phyloP scores from a whole-genome alignment of 1,140 invertebrate genomes.

The Drosophila parabipectinata region DNA sequence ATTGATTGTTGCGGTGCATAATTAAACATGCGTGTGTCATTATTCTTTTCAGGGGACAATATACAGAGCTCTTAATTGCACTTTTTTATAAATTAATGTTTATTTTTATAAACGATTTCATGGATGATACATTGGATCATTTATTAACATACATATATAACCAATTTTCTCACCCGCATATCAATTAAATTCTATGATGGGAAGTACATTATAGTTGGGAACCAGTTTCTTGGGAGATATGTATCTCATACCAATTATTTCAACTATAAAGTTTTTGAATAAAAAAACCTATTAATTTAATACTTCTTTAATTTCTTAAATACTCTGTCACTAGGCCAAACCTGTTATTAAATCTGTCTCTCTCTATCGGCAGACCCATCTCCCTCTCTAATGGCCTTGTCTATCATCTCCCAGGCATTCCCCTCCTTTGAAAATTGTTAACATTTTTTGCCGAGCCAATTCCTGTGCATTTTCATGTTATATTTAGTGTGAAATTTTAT shows the following conservation, averaged over 20 bases:
- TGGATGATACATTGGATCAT: background rate
- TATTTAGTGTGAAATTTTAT: constrained; percentile 46
- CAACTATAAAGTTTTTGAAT: too few relatives aligned
- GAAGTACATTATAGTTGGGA: background rate
- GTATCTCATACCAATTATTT: too few relatives aligned
- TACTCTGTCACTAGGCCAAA: constrained; percentile 31
- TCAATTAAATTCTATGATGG: constrained; percentile 2
- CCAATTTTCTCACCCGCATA: constrained; percentile 23
- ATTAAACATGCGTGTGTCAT: constrained; percentile 32
- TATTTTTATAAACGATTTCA: constrained; percentile 8
- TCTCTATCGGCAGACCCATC: constrained; percentile 33
- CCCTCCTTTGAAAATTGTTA: constrained; percentile 7
- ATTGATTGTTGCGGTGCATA: constrained; percentile 43
- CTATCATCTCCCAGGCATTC: background rate
- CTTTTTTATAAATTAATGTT: background rate
- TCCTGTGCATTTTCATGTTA: constrained; percentile 23
- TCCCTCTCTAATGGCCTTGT: constrained; percentile 15
- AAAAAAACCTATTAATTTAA: too few relatives aligned
- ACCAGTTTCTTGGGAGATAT: background rate
- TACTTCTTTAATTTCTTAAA: constrained; percentile 2
- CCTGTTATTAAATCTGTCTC: constrained; percentile 20
- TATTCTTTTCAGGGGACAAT: background rate
- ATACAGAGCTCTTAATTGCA: constrained; percentile 10
- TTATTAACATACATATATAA: background rate
- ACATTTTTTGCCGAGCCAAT: constrained; percentile 26